phyloP scores from a whole-genome alignment of 2,113 vertebrate species.

The Catharus minimus region DNA sequence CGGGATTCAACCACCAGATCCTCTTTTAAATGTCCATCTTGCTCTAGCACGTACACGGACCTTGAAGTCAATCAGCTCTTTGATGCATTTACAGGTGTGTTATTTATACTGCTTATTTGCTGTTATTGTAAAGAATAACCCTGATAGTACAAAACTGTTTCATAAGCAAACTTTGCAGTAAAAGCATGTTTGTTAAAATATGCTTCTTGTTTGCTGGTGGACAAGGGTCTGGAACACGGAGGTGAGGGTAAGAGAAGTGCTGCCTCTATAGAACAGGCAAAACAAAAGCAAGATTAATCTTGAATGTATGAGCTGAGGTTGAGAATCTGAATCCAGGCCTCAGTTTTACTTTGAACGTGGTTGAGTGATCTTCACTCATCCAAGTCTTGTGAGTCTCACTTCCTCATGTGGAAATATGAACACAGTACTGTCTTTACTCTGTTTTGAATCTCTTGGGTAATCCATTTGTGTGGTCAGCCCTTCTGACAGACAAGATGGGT shows the following conservation, averaged over 20 bases:
- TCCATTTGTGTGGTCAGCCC: background rate
- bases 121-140: background rate
- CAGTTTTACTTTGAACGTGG: background rate
- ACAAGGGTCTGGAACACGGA: background rate
- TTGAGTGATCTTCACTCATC: background rate
- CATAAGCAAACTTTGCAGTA: accelerated
- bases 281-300: background rate
- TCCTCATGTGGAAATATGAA: background rate
- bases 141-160: background rate
- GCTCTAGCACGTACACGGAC: slow-evolving; percentile 61
- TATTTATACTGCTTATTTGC: background rate
- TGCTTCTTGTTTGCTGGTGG: background rate
- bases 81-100: slow-evolving; percentile 61
- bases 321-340: background rate
- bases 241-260: background rate
- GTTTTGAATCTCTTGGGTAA: background rate
- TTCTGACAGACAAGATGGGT: background rate
- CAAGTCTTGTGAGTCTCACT: background rate
- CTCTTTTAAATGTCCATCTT: slow-evolving; percentile 69
- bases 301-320: background rate
- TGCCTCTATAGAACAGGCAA: background rate
- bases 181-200: background rate
- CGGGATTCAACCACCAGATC: slow-evolving; percentile 53
- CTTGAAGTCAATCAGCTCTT: slow-evolving; percentile 72
- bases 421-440: background rate